Percentiles rank a stretch among this genome's conserved stretches.
Conservation (phyloP, 2,888 invertebrate genomes). For the Leptopilina myrica region DNA sequence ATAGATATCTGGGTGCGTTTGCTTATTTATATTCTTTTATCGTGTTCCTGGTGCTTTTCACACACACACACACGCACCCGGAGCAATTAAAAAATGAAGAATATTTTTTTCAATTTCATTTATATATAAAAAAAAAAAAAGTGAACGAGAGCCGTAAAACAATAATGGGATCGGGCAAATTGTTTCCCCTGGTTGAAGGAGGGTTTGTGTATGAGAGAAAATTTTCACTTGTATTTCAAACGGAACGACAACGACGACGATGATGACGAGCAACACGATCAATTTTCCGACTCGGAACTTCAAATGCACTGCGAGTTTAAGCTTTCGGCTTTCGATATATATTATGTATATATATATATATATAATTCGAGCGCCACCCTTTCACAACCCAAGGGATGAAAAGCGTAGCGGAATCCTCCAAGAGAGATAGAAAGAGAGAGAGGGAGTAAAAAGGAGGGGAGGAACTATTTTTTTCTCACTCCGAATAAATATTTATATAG, state of each 20-base stretch:
- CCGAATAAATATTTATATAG: too few species aligned
- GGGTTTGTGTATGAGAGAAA: too few species aligned
- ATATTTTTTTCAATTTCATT: not conserved
- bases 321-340: constrained; percentile 14
- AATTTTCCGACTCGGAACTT: constrained; percentile 30
- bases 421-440: too few species aligned
- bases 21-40: constrained; percentile 67
- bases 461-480: too few species aligned
- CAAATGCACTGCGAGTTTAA: constrained; percentile 24
- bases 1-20: constrained; percentile 73
- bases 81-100: constrained; percentile 7
- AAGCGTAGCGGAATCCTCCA: not conserved
- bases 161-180: not conserved
- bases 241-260: too few species aligned
- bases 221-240: too few species aligned
- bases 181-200: not conserved
- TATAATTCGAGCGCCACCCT: constrained; percentile 23
- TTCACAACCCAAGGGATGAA: constrained; percentile 15
- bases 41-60: constrained; percentile 48
- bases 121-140: too few species aligned
- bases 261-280: constrained; percentile 23
- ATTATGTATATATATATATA: too few species aligned
- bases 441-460: too few species aligned
- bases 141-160: not conserved
- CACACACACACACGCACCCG: constrained; percentile 41